Conservation (phyloP, 1,140 invertebrate genomes). For the Cylas formicarius region DNA sequence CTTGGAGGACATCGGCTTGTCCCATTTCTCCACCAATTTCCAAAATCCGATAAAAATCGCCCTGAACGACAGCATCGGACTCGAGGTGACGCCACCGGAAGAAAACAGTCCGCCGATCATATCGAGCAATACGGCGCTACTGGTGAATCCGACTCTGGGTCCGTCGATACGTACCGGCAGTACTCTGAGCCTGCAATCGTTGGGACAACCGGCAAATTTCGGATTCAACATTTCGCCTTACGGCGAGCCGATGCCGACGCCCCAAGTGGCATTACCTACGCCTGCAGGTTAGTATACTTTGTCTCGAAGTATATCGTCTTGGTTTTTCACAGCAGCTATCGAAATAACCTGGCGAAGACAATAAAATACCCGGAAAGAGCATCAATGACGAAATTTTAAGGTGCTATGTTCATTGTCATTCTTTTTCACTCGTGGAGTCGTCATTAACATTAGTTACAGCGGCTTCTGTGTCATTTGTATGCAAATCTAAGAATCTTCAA, state of each 20-base stretch:
- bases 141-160: constrained; percentile 46
- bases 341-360: too few relatives aligned
- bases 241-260: constrained; percentile 18
- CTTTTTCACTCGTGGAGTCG: too few relatives aligned
- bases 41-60: constrained; percentile 74
- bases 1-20: constrained; percentile 77
- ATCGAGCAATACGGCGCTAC: constrained; percentile 49
- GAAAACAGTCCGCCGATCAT: constrained; percentile 50
- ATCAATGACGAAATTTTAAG: too few relatives aligned
- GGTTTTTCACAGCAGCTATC: too few relatives aligned
- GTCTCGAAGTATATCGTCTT: too few relatives aligned
- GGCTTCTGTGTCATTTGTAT: too few relatives aligned
- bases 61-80: constrained; percentile 75
- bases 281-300: too few relatives aligned
- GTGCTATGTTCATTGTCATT: too few relatives aligned
- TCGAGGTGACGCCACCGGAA: constrained; percentile 70
- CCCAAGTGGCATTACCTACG: constrained; percentile 27
- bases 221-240: constrained; percentile 16
- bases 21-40: constrained; percentile 59
- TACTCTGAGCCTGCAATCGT: constrained; percentile 41
- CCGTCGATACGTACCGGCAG: constrained; percentile 24
- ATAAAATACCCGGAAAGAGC: too few relatives aligned
- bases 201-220: constrained; percentile 32
- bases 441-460: too few relatives aligned
- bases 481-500: too few relatives aligned